A percentile compares a stretch with the other conserved stretches of the same genome.
These are phyloP conservation scores for Pampus argenteus DNA, from an alignment of 2,797 vertebrate species.

Conservation along the genomic window DNA sequence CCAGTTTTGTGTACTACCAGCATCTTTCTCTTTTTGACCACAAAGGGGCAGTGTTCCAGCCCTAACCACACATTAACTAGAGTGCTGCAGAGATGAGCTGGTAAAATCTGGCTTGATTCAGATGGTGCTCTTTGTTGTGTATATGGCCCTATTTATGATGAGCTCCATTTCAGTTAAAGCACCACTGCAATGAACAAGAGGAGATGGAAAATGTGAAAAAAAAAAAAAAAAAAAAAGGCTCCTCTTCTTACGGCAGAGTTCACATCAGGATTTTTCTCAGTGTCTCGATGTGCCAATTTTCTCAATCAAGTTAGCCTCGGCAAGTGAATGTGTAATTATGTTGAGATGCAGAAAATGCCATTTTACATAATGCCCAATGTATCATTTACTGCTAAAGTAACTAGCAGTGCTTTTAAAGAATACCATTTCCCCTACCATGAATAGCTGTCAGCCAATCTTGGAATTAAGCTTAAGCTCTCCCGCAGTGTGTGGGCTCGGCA, in stretches of 20 bases:
- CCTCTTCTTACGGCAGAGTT: slow-evolving; percentile 4
- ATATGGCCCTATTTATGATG: slow-evolving; percentile 2
- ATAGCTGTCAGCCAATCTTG: slow-evolving; percentile 57
- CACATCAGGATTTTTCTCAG: slow-evolving; percentile 10
- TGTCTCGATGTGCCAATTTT: slow-evolving; percentile 12
- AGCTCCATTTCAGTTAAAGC: slow-evolving; percentile 12
- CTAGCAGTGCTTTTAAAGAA: slow-evolving; percentile 39
- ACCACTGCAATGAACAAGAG: slow-evolving; percentile 12
- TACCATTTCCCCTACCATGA: slow-evolving; percentile 43
- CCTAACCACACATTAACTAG: slow-evolving; percentile 20
- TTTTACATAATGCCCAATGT: slow-evolving; percentile 29
- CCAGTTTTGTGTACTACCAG: neutral
- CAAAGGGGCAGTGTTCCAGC: slow-evolving; percentile 75
- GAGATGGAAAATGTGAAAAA: slow-evolving; percentile 30
- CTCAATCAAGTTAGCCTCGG: slow-evolving; percentile 17
- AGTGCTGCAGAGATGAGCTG: slow-evolving; percentile 30
- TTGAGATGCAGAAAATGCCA: slow-evolving; percentile 15
- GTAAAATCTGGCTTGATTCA: slow-evolving; percentile 41
- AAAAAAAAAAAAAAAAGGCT: no score
- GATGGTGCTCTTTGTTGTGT: slow-evolving; percentile 16
- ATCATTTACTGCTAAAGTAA: slow-evolving; percentile 17
- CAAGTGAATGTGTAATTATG: slow-evolving; percentile 25
- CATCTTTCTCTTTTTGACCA: slow-evolving; percentile 62
- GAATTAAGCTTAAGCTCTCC: slow-evolving; percentile 60
- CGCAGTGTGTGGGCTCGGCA: slow-evolving; percentile 60